Conservation (phyloP, 2,113 vertebrate species). For the Diphyllodes magnificus region DNA sequence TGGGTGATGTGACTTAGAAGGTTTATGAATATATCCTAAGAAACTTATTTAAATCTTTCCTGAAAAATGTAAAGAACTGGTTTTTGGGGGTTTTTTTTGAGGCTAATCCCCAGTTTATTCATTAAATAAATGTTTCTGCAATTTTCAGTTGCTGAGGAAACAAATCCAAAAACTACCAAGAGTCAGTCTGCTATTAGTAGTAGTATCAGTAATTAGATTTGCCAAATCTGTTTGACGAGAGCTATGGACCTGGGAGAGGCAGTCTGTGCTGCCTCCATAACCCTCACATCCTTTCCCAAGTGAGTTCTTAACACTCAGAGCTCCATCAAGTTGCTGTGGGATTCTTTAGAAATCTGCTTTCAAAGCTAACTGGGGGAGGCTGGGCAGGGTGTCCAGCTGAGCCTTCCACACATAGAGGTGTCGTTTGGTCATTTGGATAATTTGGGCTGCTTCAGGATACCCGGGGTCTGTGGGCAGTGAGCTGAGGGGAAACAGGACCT, state of each 20-base stretch:
- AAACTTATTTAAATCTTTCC: not conserved
- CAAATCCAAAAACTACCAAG: not conserved
- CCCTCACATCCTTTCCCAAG: not conserved
- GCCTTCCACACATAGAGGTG: not conserved
- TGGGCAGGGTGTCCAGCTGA: not conserved
- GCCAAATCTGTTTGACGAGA: not conserved
- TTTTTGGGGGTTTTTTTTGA: not conserved
- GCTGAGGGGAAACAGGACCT: not conserved
- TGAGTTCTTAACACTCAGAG: not conserved
- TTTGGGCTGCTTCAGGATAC: not conserved
- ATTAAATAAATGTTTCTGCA: not conserved
- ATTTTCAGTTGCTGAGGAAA: not conserved
- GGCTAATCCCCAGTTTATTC: not conserved
- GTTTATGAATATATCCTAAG: not conserved
- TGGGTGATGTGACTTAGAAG: not conserved
- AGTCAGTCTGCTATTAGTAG: not conserved
- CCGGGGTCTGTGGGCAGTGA: rapidly evolving
- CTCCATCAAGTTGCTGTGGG: not conserved
- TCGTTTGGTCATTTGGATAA: not conserved
- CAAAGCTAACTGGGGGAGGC: not conserved
- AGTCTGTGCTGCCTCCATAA: not conserved
- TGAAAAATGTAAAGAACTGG: not conserved
- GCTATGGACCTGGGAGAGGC: not conserved
- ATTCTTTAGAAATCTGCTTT: not conserved
- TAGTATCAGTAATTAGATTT: not conserved